Evolutionary conservation across 2,797 vertebrate genomes (phyloP), one percentile per base, ranked within the genome.

Genomic region (Otolemur crassicaudatus): DNA sequence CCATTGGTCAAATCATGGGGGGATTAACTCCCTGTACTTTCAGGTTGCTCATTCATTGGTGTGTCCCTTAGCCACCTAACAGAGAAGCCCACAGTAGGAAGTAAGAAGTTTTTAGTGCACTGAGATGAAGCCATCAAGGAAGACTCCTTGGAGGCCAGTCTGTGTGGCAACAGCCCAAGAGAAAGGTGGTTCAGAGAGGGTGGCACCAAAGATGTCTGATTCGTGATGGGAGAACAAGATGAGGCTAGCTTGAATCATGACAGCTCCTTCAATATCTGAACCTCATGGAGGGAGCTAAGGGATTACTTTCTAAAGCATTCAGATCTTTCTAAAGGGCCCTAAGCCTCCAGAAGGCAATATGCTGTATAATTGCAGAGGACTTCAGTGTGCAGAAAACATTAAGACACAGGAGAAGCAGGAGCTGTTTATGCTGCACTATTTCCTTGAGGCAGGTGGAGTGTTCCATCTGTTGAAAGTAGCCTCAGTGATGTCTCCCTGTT

Each of bases 301-400:
- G 97, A 91, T 95, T 25, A 13, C 46, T 89, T 90, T 94, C 34
- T 69, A 93, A 95, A 90, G 77, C 86, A 94, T 72, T 87, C 70
- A 94, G 75, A 40, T 69, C 90, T 96, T 92, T 84, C 8, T 56
- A 77, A 97, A 91, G 75, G 69, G 72, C 65, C 85, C 67, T 94
- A 34, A 94, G 81, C 87, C 82, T 67, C 67, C 73, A 22, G 61
- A 76, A 85, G 86, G 80, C 94, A 97, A 79, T 31, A 90, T 1
- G 7, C 63, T 43, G 11, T 46, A n/a, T 91, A 84, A 97, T 70
- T 93, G 93, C 43, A 3, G 0, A 53, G 93, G 91, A 85, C 89
- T 70, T 91, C 43, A 31, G 56, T 31, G 34, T 77, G 83, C 27
- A 91, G 89, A 89, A 84, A 37, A 53, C 84, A 82, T 96, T 92